Evolutionary conservation across 2,797 vertebrate species (phyloP).

Genomic region (Sandelia bainsii): DNA sequence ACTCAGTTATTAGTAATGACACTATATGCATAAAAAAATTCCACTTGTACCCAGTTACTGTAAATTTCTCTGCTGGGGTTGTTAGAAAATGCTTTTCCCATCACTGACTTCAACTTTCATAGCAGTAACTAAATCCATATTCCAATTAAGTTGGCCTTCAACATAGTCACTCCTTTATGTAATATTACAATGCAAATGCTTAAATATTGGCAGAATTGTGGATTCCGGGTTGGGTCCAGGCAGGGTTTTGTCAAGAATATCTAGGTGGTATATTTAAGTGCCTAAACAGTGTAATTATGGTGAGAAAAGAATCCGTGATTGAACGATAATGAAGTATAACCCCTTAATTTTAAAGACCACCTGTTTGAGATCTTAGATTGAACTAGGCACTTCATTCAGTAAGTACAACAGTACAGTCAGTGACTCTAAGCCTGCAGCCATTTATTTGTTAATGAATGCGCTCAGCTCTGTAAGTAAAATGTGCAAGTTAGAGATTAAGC

Average conservation of each 20-base stretch:
- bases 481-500: slow-evolving; percentile 1
- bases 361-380: slow-evolving; percentile 1
- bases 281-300: slow-evolving; percentile 4
- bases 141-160: too few species aligned
- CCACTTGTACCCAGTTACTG: too few species aligned
- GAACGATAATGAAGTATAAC: neutral
- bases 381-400: neutral
- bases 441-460: slow-evolving; percentile 18
- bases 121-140: too few species aligned
- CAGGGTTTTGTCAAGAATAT: neutral
- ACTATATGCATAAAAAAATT: too few species aligned
- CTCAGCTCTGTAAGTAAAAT: neutral
- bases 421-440: neutral
- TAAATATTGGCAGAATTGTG: neutral
- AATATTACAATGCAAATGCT: too few species aligned
- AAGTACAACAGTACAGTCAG: neutral
- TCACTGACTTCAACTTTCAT: too few species aligned
- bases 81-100: too few species aligned
- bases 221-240: neutral
- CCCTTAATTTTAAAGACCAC: slow-evolving; percentile 1
- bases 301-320: neutral
- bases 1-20: too few species aligned
- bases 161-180: too few species aligned
- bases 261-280: slow-evolving; percentile 1
- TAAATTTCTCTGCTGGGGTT: too few species aligned